Percentiles rank a stretch among this genome's conserved stretches.
Conservation (phyloP, 2,888 invertebrate species). For the Ceriagrion tenellum region DNA sequence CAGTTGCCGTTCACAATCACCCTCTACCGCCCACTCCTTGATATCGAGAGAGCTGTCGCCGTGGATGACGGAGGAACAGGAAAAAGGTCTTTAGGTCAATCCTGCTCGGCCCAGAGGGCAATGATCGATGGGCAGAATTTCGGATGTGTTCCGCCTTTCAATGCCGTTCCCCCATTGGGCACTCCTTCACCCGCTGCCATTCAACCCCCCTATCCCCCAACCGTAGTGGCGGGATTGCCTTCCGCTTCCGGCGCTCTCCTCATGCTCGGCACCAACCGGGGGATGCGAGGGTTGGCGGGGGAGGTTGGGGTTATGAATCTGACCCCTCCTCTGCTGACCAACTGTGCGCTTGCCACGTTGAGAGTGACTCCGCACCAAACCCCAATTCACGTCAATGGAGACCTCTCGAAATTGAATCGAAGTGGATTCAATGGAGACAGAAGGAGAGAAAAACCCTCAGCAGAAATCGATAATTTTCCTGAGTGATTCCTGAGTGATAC, state of each 20-base stretch:
- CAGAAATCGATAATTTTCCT: background rate
- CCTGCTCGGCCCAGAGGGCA: conserved; percentile 36
- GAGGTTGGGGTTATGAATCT: no score
- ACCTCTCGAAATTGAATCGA: background rate
- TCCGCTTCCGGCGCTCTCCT: conserved; percentile 24
- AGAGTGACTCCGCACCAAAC: background rate
- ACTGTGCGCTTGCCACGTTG: background rate
- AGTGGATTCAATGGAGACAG: background rate
- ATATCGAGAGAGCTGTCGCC: background rate
- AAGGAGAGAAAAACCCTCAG: background rate
- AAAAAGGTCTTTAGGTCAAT: conserved; percentile 63
- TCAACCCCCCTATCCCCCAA: background rate
- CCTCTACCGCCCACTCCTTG: background rate
- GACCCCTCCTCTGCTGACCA: background rate
- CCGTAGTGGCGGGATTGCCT: background rate
- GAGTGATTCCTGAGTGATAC: background rate
- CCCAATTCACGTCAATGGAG: conserved; percentile 32
- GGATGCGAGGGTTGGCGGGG: no score
- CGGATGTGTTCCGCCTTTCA: conserved; percentile 36
- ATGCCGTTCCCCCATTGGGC: background rate
- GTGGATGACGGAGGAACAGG: conserved; percentile 46
- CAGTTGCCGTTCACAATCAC: background rate
- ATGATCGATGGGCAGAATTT: conserved; percentile 45
- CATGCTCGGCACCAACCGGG: no score
- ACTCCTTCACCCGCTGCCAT: conserved; percentile 17